Evolutionary conservation across 2,888 invertebrate species (phyloP), one percentile per base, ranked within the genome.

Genomic region (Epinotia bilunana): DNA sequence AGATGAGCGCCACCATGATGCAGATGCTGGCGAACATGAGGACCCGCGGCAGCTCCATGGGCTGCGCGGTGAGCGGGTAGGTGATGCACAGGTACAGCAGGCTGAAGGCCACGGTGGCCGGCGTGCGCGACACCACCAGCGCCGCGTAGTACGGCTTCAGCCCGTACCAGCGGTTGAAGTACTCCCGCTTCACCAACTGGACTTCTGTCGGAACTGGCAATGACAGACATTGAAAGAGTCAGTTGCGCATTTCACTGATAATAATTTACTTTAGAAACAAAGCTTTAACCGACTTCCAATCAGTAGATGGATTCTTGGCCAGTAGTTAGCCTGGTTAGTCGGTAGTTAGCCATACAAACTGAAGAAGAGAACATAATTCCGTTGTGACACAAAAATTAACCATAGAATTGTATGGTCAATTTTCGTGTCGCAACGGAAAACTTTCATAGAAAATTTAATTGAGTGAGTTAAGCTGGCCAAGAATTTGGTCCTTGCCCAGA

Each of bases 141-240:
- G 98, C 97, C 11, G 95, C 95, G 86, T 97, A 98, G 84, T 98
- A 98, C 0, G 98, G 96, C 83, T 96, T 96, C 23, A 98, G 86
- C 2, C 96, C 95, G 84, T 98, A 98, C 98, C 98, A 98, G 65
- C 97, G 95, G 87, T 98, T 98, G 85, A 98, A 98, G 83, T 97
- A 96, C 85, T 98, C 98, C 65, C 97, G 92, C 86, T 97, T 97
- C 12, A 98, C 88, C 20, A 97, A 90, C 80, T 96, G 96, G 0
- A 98, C 96, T 91, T 98, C 97, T 61, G 92, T 94, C 20, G 98
- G 98, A 95, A 97, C 98, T 98, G 89, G 46, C 6, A 6, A 53
- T 5, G n/a, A 53, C n/a, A 95, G 95, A 80, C 60, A 53, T 43
- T 62, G 20, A n/a, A n/a, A 16, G 16, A 53, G n/a, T 53, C 5